Percentiles rank a stretch among this genome's conserved stretches.
Evolutionary conservation across 2,888 invertebrate genomes (phyloP).

Genomic region (Andrena praecox): DNA sequence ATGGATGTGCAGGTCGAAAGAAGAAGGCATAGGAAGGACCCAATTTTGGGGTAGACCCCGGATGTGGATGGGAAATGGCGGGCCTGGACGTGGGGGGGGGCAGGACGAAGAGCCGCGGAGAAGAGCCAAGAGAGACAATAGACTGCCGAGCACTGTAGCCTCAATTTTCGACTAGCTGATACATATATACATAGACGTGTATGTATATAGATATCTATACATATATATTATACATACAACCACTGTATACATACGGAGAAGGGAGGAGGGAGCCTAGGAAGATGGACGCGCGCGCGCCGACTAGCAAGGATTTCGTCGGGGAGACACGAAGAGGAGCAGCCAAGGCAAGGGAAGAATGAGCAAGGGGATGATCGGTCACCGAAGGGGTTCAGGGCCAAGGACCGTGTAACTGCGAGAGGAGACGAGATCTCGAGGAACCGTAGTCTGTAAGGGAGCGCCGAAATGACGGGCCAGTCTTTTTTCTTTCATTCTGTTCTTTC

Average conservation of each 20-base stretch:
- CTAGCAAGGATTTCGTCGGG: conserved; percentile 27
- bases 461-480: conserved; percentile 71
- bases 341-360: conserved; percentile 41
- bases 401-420: conserved; percentile 9
- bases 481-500: conserved; percentile 39
- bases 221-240: conserved; percentile 49
- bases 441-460: conserved; percentile 62
- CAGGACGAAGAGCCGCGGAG: conserved; percentile 52
- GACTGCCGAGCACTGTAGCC: conserved; percentile 84
- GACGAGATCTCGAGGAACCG: conserved; percentile 11
- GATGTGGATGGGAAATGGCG: conserved; percentile 19
- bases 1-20: conserved; percentile 5
- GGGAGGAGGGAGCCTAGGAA: conserved; percentile 38
- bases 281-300: conserved; percentile 48
- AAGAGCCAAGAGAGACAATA: conserved; percentile 84
- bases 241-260: conserved; percentile 49
- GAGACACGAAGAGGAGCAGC: conserved; percentile 18
- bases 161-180: conserved; percentile 81
- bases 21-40: neutral
- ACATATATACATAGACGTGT: conserved; percentile 54
- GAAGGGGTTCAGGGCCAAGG: neutral
- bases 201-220: conserved; percentile 43
- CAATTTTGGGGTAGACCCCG: neutral
- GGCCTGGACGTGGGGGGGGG: conserved; percentile 2
- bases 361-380: too few species aligned